Evolutionary conservation across 2,888 invertebrate genomes (phyloP).

Genomic region (Synanthedon myopaeformis): DNA sequence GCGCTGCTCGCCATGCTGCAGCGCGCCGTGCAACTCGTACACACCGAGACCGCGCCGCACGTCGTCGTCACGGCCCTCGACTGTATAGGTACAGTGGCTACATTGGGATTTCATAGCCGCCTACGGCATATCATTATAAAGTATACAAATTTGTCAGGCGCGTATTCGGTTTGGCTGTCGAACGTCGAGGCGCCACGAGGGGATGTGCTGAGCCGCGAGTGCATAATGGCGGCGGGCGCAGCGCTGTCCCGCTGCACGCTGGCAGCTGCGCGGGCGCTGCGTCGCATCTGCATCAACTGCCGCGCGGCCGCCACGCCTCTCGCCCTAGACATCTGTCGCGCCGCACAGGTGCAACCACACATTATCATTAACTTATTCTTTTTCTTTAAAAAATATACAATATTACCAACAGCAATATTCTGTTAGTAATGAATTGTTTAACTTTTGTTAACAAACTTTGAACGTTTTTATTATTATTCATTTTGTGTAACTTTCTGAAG

Average conservation of each 20-base stretch:
- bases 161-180: constrained; percentile 86
- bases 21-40: constrained; percentile 29
- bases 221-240: constrained; percentile 53
- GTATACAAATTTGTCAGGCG: constrained; percentile 53
- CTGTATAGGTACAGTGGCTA: constrained; percentile 72
- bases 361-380: too few species aligned
- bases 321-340: constrained; percentile 80
- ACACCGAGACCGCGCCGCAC: constrained; percentile 34
- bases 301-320: constrained; percentile 79
- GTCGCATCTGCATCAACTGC: constrained; percentile 88
- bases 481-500: too few species aligned
- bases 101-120: constrained; percentile 7
- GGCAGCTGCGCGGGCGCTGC: constrained; percentile 85
- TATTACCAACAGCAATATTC: too few species aligned
- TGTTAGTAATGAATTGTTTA: too few species aligned
- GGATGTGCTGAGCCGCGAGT: constrained; percentile 25
- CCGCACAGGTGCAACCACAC: constrained; percentile 66
- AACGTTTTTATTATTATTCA: too few species aligned
- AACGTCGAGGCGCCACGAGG: constrained; percentile 20
- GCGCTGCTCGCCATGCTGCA: constrained; percentile 43
- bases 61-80: constrained; percentile 74
- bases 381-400: too few species aligned
- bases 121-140: not conserved
- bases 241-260: constrained; percentile 76
- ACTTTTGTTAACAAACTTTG: too few species aligned